Base-by-base conservation (phyloP, 1,140 invertebrate genomes). In the Heterodera carotae region DNA sequence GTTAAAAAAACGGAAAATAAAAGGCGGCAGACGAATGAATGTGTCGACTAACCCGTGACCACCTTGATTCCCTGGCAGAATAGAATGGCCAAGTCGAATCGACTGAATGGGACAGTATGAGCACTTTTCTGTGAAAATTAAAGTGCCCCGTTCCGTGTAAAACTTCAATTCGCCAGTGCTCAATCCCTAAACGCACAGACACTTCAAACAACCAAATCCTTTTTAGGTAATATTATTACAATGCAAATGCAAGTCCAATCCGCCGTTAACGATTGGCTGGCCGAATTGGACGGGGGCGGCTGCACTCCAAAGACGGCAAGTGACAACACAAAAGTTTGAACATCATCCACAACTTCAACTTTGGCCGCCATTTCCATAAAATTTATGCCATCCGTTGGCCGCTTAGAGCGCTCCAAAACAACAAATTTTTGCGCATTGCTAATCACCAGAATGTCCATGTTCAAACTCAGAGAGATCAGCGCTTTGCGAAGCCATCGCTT, bases 191-290 rank as follows among this genome's bases (percentile, higher is more conserved):
- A 62, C 15, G 22, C 6, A 2, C 15, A 74, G 33, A 31, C 12
- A 12, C 12, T 2, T 22, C 33, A 34, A 25, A 59, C n/a, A n/a
- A n/a, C n/a, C n/a, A n/a, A n/a, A n/a, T n/a, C n/a, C n/a, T n/a
- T n/a, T 48, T 22, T 22, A 2, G 48, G 56, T 60, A 36, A 7
- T 74, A 39, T 62, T 36, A 25, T 64, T 64, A 74, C 72, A 31
- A 80, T 60, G 66, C 69, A 73, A 53, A 80, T 81, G 56, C 79
- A 80, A 39, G 79, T 80, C 79, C 79, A 80, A 4, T 81, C 79
- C 34, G 80, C 8, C 34, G 33, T 67, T 6, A 78, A 64, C 1
- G 76, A 36, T 18, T 79, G 69, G 4, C 36, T 27, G 15, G 67
- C 66, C 8, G 39, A 62, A 62, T 62, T 62, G 5, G 72, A 56